These are phyloP conservation scores for Antheraea pernyi DNA, from an alignment of 1,140 invertebrate genomes.

Conservation along the genomic window DNA sequence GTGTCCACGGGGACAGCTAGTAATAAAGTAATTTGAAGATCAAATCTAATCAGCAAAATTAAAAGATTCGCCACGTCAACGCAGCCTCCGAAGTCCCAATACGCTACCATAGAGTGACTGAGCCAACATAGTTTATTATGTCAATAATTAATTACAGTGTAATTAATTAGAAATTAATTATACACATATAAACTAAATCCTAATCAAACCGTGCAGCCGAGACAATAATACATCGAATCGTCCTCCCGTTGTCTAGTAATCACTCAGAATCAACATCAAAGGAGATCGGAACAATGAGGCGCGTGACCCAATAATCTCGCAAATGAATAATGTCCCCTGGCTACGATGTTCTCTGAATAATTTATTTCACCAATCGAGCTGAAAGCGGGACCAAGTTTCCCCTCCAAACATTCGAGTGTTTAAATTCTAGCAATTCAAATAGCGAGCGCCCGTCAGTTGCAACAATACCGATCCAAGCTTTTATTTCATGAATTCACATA, in stretches of 20 bases:
- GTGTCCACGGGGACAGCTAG: too few species aligned
- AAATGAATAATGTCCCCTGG: constrained; percentile 32
- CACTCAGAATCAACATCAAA: constrained; percentile 20
- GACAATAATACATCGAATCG: constrained; percentile 13
- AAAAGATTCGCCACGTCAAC: too few species aligned
- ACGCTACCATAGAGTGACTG: too few species aligned
- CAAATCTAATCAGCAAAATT: too few species aligned
- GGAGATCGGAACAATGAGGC: constrained; percentile 16
- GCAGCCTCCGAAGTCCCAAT: too few species aligned
- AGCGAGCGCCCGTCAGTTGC: not conserved
- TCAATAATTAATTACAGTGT: too few species aligned
- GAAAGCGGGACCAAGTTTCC: constrained; percentile 26
- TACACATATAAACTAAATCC: not conserved
- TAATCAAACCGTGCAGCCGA: not conserved
- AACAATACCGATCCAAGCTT: not conserved
- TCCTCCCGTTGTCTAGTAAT: constrained; percentile 19
- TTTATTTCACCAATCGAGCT: constrained; percentile 35
- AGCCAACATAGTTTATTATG: too few species aligned
- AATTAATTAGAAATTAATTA: not conserved
- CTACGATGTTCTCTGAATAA: constrained; percentile 35
- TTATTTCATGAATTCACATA: constrained; percentile 4
- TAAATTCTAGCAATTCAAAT: constrained; percentile 10
- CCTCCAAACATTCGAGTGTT: constrained; percentile 11
- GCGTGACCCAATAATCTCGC: constrained; percentile 25
- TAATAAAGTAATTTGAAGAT: too few species aligned